A percentile compares a stretch with the other conserved stretches of the same genome.
These are phyloP conservation scores for Haliclona indistincta DNA, from an alignment of 37 sponge, comb jelly and placozoan genomes.

Conservation along the genomic window DNA sequence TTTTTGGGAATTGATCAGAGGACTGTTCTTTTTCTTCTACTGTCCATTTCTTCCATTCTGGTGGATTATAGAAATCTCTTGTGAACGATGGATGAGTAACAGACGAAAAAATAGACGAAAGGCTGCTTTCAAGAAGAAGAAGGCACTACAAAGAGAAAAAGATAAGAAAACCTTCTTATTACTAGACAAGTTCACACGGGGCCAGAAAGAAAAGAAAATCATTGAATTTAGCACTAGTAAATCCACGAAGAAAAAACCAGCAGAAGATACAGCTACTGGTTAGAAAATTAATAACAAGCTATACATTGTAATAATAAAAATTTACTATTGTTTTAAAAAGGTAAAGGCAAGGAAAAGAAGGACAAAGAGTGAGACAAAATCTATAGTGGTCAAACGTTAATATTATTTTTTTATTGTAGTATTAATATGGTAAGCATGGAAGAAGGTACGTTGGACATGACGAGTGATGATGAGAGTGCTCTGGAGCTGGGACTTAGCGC, in stretches of 20 bases:
- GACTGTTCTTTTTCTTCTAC: constrained; percentile 78
- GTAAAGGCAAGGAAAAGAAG: no score
- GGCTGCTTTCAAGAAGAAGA: constrained; percentile 26
- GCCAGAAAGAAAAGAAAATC: constrained; percentile 41
- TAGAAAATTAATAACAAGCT: not conserved
- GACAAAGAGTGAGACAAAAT: no score
- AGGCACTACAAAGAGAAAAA: constrained; percentile 19
- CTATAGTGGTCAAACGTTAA: no score
- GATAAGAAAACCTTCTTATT: constrained; percentile 47
- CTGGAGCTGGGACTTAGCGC: constrained; percentile 9
- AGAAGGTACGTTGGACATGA: no score
- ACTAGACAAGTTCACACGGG: constrained; percentile 67
- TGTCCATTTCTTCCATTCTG: constrained; percentile 77
- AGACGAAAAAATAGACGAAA: constrained; percentile 36
- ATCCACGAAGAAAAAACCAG: no score
- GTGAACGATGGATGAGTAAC: constrained; percentile 16
- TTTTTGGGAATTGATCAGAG: constrained; percentile 45
- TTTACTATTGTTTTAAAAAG: no score
- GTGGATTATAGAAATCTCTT: constrained; percentile 65
- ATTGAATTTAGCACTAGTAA: no score
- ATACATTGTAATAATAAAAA: no score
- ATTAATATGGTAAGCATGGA: no score
- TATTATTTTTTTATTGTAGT: no score
- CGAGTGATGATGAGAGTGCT: not conserved
- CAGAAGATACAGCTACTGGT: no score